Conservation (phyloP, 2,888 invertebrate genomes). For the Drosophila testacea region DNA sequence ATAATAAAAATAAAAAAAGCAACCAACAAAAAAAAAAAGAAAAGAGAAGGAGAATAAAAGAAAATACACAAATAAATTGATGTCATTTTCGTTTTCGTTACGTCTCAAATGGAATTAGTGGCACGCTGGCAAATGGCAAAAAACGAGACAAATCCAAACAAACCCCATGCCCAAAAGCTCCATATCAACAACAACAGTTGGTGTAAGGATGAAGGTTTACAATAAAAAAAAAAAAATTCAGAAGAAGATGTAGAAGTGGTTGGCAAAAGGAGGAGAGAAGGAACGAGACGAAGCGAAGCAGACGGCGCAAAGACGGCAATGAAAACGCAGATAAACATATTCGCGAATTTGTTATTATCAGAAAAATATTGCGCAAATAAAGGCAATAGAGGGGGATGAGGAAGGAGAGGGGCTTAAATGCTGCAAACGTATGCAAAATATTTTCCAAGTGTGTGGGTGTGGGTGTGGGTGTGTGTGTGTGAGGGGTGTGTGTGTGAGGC, state of each 20-base stretch:
- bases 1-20: neutral
- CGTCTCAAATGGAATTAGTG: constrained; percentile 81
- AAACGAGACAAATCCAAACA: constrained; percentile 56
- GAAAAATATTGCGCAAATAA: constrained; percentile 80
- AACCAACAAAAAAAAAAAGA: neutral
- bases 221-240: constrained; percentile 8
- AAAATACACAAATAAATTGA: constrained; percentile 79
- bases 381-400: constrained; percentile 31
- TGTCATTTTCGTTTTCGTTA: constrained; percentile 80
- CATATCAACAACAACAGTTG: constrained; percentile 54
- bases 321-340: constrained; percentile 82
- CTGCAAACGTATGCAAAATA: constrained; percentile 72
- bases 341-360: constrained; percentile 83
- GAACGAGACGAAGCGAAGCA: constrained; percentile 32
- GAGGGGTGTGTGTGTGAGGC: constrained; percentile 10
- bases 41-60: constrained; percentile 40
- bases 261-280: neutral
- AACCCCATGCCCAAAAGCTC: constrained; percentile 47
- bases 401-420: constrained; percentile 42
- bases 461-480: constrained; percentile 10
- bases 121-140: constrained; percentile 59
- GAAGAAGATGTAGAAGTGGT: constrained; percentile 6
- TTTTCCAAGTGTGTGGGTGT: constrained; percentile 27
- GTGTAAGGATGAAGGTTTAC: constrained; percentile 16
- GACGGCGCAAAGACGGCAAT: constrained; percentile 68